These are phyloP conservation scores for Drosophila tani DNA, from an alignment of 1,140 invertebrate species.

Conservation along the genomic window DNA sequence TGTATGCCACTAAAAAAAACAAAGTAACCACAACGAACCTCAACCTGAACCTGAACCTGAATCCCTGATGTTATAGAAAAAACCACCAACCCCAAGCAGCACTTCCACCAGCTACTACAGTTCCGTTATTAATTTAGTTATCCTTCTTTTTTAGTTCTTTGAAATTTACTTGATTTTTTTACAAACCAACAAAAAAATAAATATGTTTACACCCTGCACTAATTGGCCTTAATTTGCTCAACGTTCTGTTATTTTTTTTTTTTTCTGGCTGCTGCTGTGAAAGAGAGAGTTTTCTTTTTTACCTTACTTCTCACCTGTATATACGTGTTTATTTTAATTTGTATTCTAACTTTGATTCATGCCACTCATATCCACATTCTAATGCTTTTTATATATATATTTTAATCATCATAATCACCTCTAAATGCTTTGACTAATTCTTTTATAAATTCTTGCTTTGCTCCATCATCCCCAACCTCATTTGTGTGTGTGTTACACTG, in stretches of 20 bases:
- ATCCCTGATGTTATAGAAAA: slow-evolving; percentile 29
- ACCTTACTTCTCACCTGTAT: slow-evolving; percentile 38
- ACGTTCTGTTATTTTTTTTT: slow-evolving; percentile 9
- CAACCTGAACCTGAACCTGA: slow-evolving; percentile 19
- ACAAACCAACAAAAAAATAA: slow-evolving; percentile 43
- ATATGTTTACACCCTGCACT: slow-evolving; percentile 71
- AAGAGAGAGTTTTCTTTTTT: slow-evolving; percentile 53
- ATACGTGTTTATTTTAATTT: slow-evolving; percentile 59
- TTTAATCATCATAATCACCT: slow-evolving; percentile 3
- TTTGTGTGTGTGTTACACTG: slow-evolving; percentile 37
- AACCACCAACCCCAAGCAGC: slow-evolving; percentile 31
- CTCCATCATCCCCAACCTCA: slow-evolving; percentile 17
- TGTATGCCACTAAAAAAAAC: slow-evolving; percentile 59
- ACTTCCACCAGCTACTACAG: slow-evolving; percentile 41
- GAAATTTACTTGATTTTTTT: slow-evolving; percentile 20
- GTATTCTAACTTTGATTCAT: slow-evolving; percentile 33
- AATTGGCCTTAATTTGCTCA: slow-evolving; percentile 72
- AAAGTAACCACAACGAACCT: slow-evolving; percentile 40
- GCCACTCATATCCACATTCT: slow-evolving; percentile 13
- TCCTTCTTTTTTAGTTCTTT: slow-evolving; percentile 44
- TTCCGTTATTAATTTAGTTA: slow-evolving; percentile 68
- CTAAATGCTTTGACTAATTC: slow-evolving; percentile 45
- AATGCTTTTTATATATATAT: slow-evolving; percentile 39
- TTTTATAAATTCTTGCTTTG: slow-evolving; percentile 18
- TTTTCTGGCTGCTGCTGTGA: slow-evolving; percentile 1